A percentile compares a stretch with the other conserved stretches of the same genome.
phyloP scores from a whole-genome alignment of 2,888 invertebrate species.

The Dasypolia templi region DNA sequence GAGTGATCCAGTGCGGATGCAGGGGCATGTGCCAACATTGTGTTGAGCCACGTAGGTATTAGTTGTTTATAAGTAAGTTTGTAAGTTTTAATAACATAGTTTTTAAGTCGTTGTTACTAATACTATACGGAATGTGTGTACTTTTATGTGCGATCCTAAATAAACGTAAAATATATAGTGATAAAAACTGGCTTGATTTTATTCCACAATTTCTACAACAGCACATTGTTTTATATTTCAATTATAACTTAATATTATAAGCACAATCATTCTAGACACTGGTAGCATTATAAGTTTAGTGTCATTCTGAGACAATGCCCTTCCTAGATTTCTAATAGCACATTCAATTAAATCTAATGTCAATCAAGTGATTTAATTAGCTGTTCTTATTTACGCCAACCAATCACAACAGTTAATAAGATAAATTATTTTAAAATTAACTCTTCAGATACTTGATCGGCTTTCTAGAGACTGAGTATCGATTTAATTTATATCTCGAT shows the following conservation, averaged over 20 bases:
- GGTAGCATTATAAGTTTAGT: no score
- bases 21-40: no score
- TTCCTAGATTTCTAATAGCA: not conserved
- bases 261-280: not conserved
- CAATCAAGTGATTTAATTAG: not conserved
- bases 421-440: not conserved
- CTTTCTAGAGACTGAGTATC: not conserved
- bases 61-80: no score
- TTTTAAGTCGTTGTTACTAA: no score
- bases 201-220: not conserved
- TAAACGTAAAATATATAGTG: no score
- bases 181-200: no score
- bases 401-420: not conserved
- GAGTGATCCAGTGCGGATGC: no score
- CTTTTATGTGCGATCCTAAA: no score
- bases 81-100: no score
- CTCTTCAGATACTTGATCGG: not conserved
- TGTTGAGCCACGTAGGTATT: no score
- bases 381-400: not conserved
- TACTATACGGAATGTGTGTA: no score
- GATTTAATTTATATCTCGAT: no score
- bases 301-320: not conserved
- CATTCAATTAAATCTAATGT: conserved; percentile 6
- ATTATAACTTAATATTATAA: not conserved
- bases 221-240: not conserved